Evolutionary conservation across 2,797 vertebrate species (phyloP), one percentile per base, ranked within the genome.

Genomic region (Cynodonichthys magdalenae): DNA sequence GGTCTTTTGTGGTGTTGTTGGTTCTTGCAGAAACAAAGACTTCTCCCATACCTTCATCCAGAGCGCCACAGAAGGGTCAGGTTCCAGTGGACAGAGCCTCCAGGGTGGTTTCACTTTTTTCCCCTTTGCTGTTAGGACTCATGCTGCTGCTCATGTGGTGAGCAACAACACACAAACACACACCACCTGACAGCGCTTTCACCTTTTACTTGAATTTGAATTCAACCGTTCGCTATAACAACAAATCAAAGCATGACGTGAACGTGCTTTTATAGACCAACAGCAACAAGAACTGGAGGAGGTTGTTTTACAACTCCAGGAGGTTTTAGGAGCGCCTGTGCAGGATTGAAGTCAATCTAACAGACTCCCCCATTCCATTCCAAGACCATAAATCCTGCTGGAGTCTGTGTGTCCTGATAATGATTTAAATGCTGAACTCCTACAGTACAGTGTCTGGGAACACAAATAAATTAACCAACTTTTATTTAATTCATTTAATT

Each of bases 41-140:
- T 39, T 90, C 93, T 47, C 85, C 92, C 48, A 91, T 92, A 7
- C 92, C 93, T 0, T 92, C 93, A 14, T 94, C 93, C 84, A 90
- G 93, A 39, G 90, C 90, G 34, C 92, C 93, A 47, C 91, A 88
- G 62, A 82, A 91, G 69, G 90, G 89, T 28, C 69, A 69, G 62
- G 74, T 77, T 64, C 87, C 89, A 19, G 89, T 89, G 79, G 89
- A 85, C 60, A 53, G 87, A 74, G 90, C 86, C 56, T 77, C 77
- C 63, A 75, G 73, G 49, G 74, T 87, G 49, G 69, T 89, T 77
- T 79, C 86, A 11, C 80, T 88, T 45, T 81, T 85, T 66, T 88
- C 86, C 39, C 86, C 86, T 63, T 62, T 92, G 82, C 83, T 90
- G 79, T 80, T 90, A 73, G 90, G 86, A 73, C 83, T 92, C 83